phyloP scores from a whole-genome alignment of 2,797 vertebrate genomes.

The Decapterus maruadsi region DNA sequence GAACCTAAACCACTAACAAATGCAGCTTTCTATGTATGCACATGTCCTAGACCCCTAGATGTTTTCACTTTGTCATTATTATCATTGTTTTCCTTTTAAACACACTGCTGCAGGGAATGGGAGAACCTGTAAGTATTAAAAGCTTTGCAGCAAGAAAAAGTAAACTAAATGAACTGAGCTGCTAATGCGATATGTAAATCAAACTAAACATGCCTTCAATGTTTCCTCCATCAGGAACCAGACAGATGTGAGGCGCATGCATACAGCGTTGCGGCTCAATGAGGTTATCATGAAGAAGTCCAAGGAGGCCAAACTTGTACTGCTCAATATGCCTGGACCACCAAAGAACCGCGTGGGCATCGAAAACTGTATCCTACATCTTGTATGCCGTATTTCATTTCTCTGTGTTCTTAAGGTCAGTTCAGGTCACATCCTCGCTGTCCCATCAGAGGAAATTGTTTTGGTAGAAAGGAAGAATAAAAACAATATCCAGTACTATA shows the following conservation, averaged over 20 bases:
- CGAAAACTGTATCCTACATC: slow-evolving; percentile 94
- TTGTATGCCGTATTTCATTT: not conserved
- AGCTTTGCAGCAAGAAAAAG: not conserved
- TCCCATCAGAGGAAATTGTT: not conserved
- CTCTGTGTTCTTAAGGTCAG: not conserved
- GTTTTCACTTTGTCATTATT: slow-evolving; percentile 40
- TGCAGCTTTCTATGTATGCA: not conserved
- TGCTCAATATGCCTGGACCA: slow-evolving; percentile 98
- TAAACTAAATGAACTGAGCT: not conserved
- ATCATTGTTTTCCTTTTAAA: slow-evolving; percentile 61
- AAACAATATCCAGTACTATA: not conserved
- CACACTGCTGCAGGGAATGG: slow-evolving; percentile 94
- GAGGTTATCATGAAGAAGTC: slow-evolving; percentile 96
- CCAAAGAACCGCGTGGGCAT: slow-evolving; percentile 95
- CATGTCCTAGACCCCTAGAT: slow-evolving; percentile 3
- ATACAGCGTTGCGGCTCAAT: slow-evolving; percentile 95
- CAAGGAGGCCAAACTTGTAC: slow-evolving; percentile 93
- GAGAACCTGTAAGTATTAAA: slow-evolving; percentile 93
- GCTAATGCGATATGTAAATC: slow-evolving; percentile 16
- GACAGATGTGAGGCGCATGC: slow-evolving; percentile 95
- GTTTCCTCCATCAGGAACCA: slow-evolving; percentile 88
- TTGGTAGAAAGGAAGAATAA: not conserved
- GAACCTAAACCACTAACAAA: slow-evolving; percentile 7
- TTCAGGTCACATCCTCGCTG: not conserved
- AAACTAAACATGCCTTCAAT: not conserved